Percentiles rank a stretch among this genome's conserved stretches.
These are phyloP conservation scores for Eulemur albifrons DNA, from an alignment of 2,797 vertebrate genomes.

Conservation along the genomic window DNA sequence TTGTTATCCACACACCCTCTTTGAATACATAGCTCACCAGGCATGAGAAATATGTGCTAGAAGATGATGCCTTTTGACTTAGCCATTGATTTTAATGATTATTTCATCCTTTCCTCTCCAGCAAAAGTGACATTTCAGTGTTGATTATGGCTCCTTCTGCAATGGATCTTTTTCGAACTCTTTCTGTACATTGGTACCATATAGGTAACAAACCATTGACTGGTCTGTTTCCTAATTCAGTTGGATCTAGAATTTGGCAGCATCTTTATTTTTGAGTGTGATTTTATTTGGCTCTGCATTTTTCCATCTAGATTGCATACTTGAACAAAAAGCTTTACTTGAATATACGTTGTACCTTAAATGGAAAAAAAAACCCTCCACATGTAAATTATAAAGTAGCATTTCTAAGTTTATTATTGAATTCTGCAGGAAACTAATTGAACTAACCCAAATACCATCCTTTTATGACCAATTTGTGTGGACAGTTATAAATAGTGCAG, in stretches of 20 bases:
- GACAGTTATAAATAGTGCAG: constrained; percentile 46
- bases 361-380: not conserved
- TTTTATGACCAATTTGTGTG: constrained; percentile 17
- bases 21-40: not conserved
- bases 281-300: not conserved
- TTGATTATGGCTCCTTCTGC: not conserved
- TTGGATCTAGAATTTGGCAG: not conserved
- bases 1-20: not conserved
- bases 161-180: not conserved
- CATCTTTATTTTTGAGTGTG: not conserved
- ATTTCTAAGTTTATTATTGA: constrained; percentile 54
- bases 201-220: not conserved
- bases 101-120: not conserved
- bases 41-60: not conserved
- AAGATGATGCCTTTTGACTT: not conserved
- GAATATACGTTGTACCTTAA: not conserved
- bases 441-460: not conserved
- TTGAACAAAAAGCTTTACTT: not conserved
- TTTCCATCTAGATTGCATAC: not conserved
- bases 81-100: not conserved
- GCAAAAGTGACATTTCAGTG: not conserved
- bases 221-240: not conserved
- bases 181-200: not conserved
- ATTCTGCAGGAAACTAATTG: constrained; percentile 28
- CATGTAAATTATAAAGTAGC: constrained; percentile 25